A percentile compares a stretch with the other conserved stretches of the same genome.
Conservation (phyloP, 2,797 vertebrate species). For the Lutjanus campechanus region DNA sequence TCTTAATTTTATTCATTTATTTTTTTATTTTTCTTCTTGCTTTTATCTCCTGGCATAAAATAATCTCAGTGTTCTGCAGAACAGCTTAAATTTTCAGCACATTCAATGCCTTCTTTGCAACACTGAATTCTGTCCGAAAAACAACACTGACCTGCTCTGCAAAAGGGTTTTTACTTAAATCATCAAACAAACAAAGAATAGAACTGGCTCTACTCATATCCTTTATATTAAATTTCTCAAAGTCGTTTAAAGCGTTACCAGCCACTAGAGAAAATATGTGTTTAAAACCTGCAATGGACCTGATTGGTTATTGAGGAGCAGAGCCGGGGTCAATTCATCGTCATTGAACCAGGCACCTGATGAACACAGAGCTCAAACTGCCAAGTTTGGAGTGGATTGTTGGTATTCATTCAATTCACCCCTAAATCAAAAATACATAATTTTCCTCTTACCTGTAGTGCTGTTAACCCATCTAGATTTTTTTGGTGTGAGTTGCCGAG, state of each 20-base stretch:
- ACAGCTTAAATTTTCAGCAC: not conserved
- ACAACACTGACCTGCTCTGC: not conserved
- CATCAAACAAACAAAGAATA: not conserved
- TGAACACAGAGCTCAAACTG: constrained; percentile 3
- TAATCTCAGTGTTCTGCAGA: not conserved
- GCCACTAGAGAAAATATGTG: not conserved
- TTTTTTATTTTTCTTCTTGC: not conserved
- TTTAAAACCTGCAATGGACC: not conserved
- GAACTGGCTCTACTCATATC: not conserved
- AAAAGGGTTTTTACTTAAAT: not conserved
- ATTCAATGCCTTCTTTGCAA: constrained; percentile 5
- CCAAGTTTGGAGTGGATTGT: not conserved
- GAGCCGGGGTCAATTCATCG: not conserved
- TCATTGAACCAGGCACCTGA: not conserved
- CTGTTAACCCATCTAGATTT: too few species aligned
- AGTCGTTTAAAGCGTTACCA: not conserved
- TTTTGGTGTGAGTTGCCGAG: too few species aligned
- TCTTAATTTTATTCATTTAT: not conserved
- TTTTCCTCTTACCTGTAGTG: too few species aligned
- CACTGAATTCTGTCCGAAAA: not conserved
- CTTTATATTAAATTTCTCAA: not conserved
- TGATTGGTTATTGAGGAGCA: constrained; percentile 1
- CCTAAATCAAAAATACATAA: too few species aligned
- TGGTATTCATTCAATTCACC: not conserved
- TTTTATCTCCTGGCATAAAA: not conserved